Evolutionary conservation across 2,113 vertebrate species (phyloP).

Genomic region (Procavia capensis): DNA sequence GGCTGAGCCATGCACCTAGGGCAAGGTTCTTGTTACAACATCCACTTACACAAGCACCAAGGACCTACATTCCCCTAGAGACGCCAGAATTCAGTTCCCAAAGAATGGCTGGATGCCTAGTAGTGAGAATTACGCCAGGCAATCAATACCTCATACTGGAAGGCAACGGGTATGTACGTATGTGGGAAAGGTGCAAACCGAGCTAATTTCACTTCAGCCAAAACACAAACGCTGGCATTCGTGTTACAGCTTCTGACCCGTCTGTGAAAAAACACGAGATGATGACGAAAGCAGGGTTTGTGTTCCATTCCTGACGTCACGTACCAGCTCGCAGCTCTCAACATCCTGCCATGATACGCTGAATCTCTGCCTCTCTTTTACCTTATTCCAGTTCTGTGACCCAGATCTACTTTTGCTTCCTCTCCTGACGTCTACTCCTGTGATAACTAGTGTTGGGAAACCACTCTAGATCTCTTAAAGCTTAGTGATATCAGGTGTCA

Average conservation of each 20-base stretch:
- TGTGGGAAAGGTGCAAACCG: background rate
- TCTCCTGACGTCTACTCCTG: conserved; percentile 67
- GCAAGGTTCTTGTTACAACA: background rate
- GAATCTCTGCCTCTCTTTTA: background rate
- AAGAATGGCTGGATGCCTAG: background rate
- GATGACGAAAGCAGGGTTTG: background rate
- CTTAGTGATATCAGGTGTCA: conserved; percentile 61
- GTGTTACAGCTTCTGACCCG: background rate
- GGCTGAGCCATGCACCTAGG: background rate
- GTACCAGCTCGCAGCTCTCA: background rate
- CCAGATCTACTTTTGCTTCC: conserved; percentile 2
- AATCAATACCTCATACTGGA: background rate
- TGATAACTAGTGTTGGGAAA: conserved; percentile 44
- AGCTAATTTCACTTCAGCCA: background rate
- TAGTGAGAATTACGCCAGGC: background rate
- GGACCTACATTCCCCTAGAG: background rate
- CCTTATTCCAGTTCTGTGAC: conserved; percentile 43
- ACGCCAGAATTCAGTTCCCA: background rate
- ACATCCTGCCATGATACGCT: background rate
- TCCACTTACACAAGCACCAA: background rate
- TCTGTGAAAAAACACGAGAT: fast-evolving
- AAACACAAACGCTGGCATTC: background rate
- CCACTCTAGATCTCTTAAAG: conserved; percentile 70
- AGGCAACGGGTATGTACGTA: background rate
- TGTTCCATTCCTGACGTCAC: background rate